Conservation (phyloP, 2,888 invertebrate species). For the Hirtodrosophila cameraria region DNA sequence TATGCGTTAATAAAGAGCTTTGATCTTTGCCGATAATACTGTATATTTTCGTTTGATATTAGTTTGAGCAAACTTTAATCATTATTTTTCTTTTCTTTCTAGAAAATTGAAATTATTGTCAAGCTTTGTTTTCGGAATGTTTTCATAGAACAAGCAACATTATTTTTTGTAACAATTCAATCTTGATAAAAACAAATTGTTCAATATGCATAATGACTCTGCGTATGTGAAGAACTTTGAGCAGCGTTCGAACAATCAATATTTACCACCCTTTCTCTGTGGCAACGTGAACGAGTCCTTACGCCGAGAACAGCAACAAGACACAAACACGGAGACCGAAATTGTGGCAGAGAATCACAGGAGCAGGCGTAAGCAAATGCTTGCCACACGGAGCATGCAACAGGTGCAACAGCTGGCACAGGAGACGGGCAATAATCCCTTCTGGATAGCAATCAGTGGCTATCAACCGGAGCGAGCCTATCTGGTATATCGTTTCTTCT, state of each 20-base stretch:
- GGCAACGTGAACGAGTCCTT: background rate
- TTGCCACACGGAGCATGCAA: background rate
- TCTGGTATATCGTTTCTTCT: constrained; percentile 55
- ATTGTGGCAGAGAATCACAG: background rate
- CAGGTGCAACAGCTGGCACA: background rate
- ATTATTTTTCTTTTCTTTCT: constrained; percentile 2
- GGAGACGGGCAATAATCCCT: constrained; percentile 9
- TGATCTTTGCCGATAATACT: constrained; percentile 53
- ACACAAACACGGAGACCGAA: no score
- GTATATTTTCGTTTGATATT: background rate
- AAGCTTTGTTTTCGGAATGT: constrained; percentile 1
- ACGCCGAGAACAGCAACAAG: background rate
- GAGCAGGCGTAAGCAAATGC: no score
- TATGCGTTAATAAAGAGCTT: constrained; percentile 57
- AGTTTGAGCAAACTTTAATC: constrained; percentile 20
- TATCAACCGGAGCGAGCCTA: constrained; percentile 16
- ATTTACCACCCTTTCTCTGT: constrained; percentile 8
- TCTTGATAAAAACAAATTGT: background rate
- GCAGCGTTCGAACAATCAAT: background rate
- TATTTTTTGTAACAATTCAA: constrained; percentile 1
- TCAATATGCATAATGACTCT: background rate
- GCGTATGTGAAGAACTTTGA: background rate
- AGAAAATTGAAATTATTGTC: constrained; percentile 7
- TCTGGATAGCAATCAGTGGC: constrained; percentile 59
- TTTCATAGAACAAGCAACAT: no score